A percentile compares a stretch with the other conserved stretches of the same genome.
Conservation (phyloP, 2,113 vertebrate species). For the Aphyosemion australe region DNA sequence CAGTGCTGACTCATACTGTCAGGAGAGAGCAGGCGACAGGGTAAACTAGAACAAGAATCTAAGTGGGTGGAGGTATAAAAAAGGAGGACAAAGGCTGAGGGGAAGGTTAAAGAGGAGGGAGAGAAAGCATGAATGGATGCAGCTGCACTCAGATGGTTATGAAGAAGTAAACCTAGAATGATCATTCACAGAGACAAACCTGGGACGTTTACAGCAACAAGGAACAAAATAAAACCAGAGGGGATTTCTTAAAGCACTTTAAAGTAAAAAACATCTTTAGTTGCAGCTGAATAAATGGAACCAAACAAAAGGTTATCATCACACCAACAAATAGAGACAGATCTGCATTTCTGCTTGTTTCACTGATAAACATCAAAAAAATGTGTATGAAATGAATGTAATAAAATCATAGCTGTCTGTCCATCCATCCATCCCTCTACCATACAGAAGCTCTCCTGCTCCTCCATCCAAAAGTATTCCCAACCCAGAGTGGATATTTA, state of each 20-base stretch:
- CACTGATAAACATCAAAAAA: too few species aligned
- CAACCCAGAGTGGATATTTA: too few species aligned
- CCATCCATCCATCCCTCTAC: too few species aligned
- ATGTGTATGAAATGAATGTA: too few species aligned
- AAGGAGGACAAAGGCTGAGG: constrained; percentile 20
- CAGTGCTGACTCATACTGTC: constrained; percentile 56
- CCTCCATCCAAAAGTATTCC: too few species aligned
- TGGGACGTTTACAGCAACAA: constrained; percentile 5
- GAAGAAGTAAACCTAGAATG: neutral
- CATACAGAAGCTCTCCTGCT: too few species aligned
- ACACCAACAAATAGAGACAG: too few species aligned
- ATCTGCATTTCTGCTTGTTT: too few species aligned
- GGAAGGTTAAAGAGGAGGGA: constrained; percentile 17
- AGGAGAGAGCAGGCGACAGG: neutral
- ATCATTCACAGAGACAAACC: constrained; percentile 26
- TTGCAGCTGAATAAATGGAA: neutral
- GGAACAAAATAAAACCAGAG: too few species aligned
- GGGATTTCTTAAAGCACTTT: neutral
- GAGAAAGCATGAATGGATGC: constrained; percentile 34
- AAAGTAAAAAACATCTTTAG: constrained; percentile 13
- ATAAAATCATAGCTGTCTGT: too few species aligned
- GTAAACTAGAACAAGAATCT: neutral
- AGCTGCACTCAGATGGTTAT: neutral
- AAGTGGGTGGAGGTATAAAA: constrained; percentile 6
- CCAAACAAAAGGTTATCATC: too few species aligned